Evolutionary conservation across 92 coral and sea anemone genomes (phyloP).

Genomic region (Metridium senile): DNA sequence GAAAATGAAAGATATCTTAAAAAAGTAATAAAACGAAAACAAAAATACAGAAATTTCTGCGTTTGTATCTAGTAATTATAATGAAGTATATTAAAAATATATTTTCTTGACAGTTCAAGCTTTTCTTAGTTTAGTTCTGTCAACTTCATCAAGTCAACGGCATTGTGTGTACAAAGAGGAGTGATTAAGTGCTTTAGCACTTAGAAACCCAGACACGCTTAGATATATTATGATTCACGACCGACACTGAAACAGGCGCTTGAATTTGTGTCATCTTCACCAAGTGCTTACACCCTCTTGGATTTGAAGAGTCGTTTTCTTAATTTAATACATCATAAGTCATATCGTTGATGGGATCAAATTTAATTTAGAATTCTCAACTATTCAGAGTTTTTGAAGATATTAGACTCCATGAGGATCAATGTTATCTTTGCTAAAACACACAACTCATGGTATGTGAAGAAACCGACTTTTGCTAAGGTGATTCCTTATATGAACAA

Average conservation of each 20-base stretch:
- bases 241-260: not conserved
- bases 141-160: slow-evolving; percentile 9
- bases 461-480: not conserved
- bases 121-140: not conserved
- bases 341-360: not conserved
- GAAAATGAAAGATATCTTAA: no score
- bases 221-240: not conserved
- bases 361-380: no score
- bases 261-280: not conserved
- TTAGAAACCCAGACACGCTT: slow-evolving; percentile 12
- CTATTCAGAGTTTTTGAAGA: not conserved
- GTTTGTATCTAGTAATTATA: not conserved
- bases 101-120: not conserved
- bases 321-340: no score
- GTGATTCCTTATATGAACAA: not conserved
- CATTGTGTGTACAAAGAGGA: not conserved
- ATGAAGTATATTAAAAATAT: not conserved
- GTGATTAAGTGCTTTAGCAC: slow-evolving; percentile 8
- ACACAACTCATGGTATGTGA: not conserved
- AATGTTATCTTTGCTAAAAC: not conserved
- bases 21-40: no score
- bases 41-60: no score
- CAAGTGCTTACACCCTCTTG: not conserved
- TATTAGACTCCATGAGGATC: not conserved
- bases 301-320: not conserved